These are phyloP conservation scores for Anguilla japonica DNA, from an alignment of 2,113 vertebrate genomes.

Conservation along the genomic window DNA sequence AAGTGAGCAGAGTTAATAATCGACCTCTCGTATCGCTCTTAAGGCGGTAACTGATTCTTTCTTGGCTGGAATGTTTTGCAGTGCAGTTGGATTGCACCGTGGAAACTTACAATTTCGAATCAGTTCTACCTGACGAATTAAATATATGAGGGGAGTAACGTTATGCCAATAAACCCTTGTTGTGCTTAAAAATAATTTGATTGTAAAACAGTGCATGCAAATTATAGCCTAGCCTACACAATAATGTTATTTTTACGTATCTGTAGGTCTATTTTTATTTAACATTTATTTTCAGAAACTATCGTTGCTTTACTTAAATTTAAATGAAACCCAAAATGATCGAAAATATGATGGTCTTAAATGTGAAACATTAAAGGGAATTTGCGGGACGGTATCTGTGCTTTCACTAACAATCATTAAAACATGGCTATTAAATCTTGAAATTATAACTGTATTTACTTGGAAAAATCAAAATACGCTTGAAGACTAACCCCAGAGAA, in stretches of 20 bases:
- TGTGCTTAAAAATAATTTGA: background rate
- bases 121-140: background rate
- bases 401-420: no score
- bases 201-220: no score
- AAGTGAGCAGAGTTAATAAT: slow-evolving; percentile 11
- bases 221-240: no score
- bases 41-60: background rate
- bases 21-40: background rate
- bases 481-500: no score
- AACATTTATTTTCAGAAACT: background rate
- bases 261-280: no score
- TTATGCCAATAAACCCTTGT: background rate
- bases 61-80: background rate
- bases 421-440: no score
- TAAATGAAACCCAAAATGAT: no score
- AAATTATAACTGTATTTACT: no score
- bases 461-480: no score
- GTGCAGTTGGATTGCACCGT: background rate
- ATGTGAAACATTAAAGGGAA: background rate
- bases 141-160: background rate
- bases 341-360: background rate
- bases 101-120: background rate
- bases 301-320: no score
- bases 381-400: no score
- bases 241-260: no score